These are phyloP conservation scores for Gallinago media DNA, from an alignment of 2,113 vertebrate species.

Conservation along the genomic window DNA sequence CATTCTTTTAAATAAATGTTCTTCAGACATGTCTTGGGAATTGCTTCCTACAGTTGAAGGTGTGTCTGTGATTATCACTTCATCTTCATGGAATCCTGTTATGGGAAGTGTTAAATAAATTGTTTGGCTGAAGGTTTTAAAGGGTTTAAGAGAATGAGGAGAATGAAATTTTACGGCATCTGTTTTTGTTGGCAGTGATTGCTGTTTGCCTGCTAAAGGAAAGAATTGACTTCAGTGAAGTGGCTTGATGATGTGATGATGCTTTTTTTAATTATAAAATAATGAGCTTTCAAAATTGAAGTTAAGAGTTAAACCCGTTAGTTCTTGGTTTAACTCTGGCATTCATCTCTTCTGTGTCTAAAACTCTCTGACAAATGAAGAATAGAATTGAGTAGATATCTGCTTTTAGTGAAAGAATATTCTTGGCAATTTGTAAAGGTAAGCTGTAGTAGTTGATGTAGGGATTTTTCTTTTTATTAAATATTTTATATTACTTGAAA, in stretches of 20 bases:
- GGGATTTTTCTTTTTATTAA: background rate
- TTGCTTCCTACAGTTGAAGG: background rate
- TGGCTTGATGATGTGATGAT: background rate
- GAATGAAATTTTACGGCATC: fast-evolving
- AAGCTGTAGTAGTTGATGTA: background rate
- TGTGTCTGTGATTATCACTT: background rate
- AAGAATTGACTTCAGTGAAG: background rate
- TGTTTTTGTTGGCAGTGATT: background rate
- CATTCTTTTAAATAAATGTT: background rate
- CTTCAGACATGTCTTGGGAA: background rate
- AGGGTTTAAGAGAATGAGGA: background rate
- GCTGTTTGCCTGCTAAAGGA: background rate
- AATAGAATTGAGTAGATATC: background rate
- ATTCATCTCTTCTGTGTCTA: background rate
- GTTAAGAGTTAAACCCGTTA: background rate
- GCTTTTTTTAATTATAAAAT: background rate
- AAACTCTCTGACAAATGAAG: background rate
- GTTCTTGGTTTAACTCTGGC: background rate
- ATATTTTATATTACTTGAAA: background rate
- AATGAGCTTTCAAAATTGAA: background rate
- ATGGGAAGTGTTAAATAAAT: background rate
- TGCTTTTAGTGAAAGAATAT: background rate
- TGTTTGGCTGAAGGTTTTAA: background rate
- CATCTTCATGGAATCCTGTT: background rate
- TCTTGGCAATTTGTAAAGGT: background rate